Base-by-base conservation (phyloP, 2,888 invertebrate genomes). In the Standfussiana lucernea region DNA sequence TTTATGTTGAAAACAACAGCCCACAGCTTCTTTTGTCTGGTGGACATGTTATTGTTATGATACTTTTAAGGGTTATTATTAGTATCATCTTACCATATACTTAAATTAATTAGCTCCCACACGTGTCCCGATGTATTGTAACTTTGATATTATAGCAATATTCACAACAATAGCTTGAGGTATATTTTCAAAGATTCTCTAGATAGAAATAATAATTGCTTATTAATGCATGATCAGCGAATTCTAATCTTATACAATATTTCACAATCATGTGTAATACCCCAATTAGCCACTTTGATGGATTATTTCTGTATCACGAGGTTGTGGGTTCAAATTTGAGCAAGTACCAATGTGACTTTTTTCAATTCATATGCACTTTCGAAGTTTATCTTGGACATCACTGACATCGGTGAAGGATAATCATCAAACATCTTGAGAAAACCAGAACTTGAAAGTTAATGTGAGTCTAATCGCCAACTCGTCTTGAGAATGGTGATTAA, bases 1-100 rank as follows among this genome's bases (percentile, higher is more conserved):
- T 13, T n/a, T 74, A 74, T 47, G 61, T 61, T 61, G 28, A 18
- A 28, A 72, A 37, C 45, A 56, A 18, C 61, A 18, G 8, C 18
- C 40, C 18, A n/a, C 11, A 24, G 11, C 32, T 62, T 18, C 42
- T 7, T 62, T 62, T 35, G 21, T 50, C 35, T 50, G 13, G 1
- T n/a, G 32, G 15, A 62, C 32, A 47, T 50, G 32, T 47, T 42
- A n/a, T 62, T 62, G 6, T 21, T 2, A 42, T 59, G 28, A 47
- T 28, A 59, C 24, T 13, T 47, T 45, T 4, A n/a, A 47, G 18
- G 8, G 10, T 18, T 32, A 40, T 35, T 21, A 42, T 32, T 35
- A 61, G 1, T n/a, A 47, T 76, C n/a, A n/a, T 15, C 15, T 56
- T 47, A 47, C 11, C 7, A 42, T 28, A n/a, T n/a, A n/a, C n/a